Base-by-base conservation (phyloP, 2,888 invertebrate species). In the Iphiclides podalirius region DNA sequence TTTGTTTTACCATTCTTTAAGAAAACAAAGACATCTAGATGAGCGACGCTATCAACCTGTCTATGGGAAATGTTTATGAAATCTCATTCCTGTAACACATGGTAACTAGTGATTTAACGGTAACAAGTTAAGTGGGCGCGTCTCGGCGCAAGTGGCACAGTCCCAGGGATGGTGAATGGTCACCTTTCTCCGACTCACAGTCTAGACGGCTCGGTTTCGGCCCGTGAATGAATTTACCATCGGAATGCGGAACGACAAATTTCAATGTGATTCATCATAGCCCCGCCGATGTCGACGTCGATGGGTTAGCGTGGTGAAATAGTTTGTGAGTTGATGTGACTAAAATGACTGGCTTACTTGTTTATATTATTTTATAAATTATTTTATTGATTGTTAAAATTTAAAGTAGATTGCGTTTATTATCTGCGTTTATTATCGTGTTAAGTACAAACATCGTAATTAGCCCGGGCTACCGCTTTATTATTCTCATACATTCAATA, bases 101-200 rank as follows among this genome's bases (percentile, higher is more conserved):
- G 26, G 38, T 38, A 42, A 49, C 34, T 26, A 39, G 40, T 23
- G 17, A 28, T 58, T 70, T 68, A 64, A 67, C 69, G 74, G 68
- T 75, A 75, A 77, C 72, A 67, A 66, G 70, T 75, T 72, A 70
- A 63, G 58, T 63, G 72, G 60, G 60, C 66, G 69, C 62, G 77
- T 76, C 75, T 76, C 43, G 38, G 31, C 59, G 59, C 69, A 73
- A 71, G 72, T 68, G 74, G 69, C 66, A 69, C 60, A 67, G 68
- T 70, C 66, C 65, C 64, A 63, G 69, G 61, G 72, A 68, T 78
- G 79, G 84, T 81, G 85, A 86, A 83, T 86, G 86, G 84, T 81
- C 82, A 87, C 87, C 87, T 88, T 88, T 88, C 87, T 84, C 87
- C 87, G 86, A 79, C 86, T 76, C 77, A 79, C 79, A 74, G 87